Evolutionary conservation across 2,797 vertebrate species (phyloP).

Genomic region (Sparidentex hasta): DNA sequence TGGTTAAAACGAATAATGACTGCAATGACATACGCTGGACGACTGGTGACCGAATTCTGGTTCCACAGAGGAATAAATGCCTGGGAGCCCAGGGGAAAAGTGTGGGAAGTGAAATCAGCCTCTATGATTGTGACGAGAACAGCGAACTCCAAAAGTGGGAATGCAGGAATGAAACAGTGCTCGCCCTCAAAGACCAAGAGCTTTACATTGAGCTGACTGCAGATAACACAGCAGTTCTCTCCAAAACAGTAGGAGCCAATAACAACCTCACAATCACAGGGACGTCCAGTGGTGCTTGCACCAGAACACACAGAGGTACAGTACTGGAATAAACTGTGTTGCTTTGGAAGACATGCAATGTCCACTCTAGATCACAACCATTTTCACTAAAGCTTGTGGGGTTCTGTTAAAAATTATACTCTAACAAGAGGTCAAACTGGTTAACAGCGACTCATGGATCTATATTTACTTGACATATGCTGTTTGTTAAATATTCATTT

Average conservation of each 20-base stretch:
- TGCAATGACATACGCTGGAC: conserved; percentile 87
- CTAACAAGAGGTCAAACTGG: not conserved
- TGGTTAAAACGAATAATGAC: conserved; percentile 23
- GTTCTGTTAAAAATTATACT: not conserved
- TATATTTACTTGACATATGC: not conserved
- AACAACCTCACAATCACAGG: conserved; percentile 89
- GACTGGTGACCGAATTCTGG: conserved; percentile 86
- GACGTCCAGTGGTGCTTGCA: conserved; percentile 88
- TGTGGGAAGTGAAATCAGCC: conserved; percentile 84
- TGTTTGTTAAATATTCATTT: not conserved
- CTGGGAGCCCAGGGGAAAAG: conserved; percentile 86
- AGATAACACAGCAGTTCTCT: conserved; percentile 76
- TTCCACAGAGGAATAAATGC: conserved; percentile 81
- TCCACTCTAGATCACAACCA: not conserved
- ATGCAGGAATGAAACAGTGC: conserved; percentile 89
- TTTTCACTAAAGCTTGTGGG: not conserved
- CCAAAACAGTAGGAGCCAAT: conserved; percentile 84
- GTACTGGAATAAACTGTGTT: not conserved
- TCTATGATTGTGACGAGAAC: conserved; percentile 87
- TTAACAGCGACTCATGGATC: not conserved
- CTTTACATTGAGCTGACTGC: conserved; percentile 88
- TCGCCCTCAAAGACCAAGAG: conserved; percentile 86
- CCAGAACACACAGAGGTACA: conserved; percentile 90
- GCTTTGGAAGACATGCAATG: not conserved
- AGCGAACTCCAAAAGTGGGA: conserved; percentile 91